These are phyloP conservation scores for Exephanes ischioxanthus DNA, from an alignment of 2,888 invertebrate species.

Conservation along the genomic window DNA sequence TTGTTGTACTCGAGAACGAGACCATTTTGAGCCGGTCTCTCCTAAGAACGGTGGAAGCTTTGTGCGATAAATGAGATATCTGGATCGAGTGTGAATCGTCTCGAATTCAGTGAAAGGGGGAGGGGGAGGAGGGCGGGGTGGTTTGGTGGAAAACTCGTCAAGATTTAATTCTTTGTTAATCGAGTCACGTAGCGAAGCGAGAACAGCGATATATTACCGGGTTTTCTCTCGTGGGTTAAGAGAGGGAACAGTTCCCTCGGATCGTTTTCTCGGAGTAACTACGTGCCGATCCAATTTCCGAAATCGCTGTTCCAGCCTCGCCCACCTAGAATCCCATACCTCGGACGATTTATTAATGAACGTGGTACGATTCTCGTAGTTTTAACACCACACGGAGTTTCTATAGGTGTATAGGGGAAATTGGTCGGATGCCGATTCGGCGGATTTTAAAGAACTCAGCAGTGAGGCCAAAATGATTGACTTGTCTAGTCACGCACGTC, in stretches of 20 bases:
- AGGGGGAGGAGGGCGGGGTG: background rate
- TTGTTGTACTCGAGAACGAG: background rate
- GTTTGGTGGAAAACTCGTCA: slow-evolving; percentile 50
- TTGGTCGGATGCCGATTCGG: too few relatives aligned
- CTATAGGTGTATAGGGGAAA: background rate
- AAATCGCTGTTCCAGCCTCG: slow-evolving; percentile 54
- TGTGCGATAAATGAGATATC: slow-evolving; percentile 2
- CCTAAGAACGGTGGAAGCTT: background rate
- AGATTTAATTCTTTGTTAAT: slow-evolving; percentile 68
- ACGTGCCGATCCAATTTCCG: slow-evolving; percentile 68
- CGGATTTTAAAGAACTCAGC: too few relatives aligned
- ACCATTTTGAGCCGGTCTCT: background rate
- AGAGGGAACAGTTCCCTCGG: background rate
- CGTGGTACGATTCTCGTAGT: slow-evolving; percentile 52
- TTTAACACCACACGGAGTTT: background rate
- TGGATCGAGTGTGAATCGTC: slow-evolving; percentile 2
- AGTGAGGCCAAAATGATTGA: too few relatives aligned
- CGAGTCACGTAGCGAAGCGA: slow-evolving; percentile 67
- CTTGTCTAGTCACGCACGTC: too few relatives aligned
- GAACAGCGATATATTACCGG: slow-evolving; percentile 63
- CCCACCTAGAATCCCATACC: slow-evolving; percentile 34
- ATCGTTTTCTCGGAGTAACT: slow-evolving; percentile 47
- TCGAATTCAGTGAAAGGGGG: background rate
- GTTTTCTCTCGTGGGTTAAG: slow-evolving; percentile 2
- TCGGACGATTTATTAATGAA: slow-evolving; percentile 63